Base-by-base conservation (phyloP, 35 echinoderm and acorn worm species). In the Nesometra sesokonis region DNA sequence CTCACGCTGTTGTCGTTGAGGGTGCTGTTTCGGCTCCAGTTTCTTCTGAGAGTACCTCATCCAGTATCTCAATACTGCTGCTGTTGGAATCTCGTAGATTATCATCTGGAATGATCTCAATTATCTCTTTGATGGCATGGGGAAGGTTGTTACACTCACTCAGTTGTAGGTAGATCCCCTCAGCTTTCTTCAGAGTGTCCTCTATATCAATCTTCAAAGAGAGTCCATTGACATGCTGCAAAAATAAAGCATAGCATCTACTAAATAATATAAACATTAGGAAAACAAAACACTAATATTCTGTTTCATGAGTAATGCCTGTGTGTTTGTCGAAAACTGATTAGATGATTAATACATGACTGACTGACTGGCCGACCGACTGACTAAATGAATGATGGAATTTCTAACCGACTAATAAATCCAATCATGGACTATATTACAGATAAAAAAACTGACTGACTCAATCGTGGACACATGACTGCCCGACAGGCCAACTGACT, bases 201-300 rank as follows among this genome's bases (percentile, higher is more conserved):
- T 92, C 93, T 3, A 89, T 85, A 30, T 94, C 90, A 30, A 99
- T 89, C 23, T 84, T 52, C 32, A 88, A 79, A 9, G 96, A 91
- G 0, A 99, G 88, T 30, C 94, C 96, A 88, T 99, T 99, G 0
- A 99, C 81, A 77, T 99, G 88, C 96, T 99, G 89, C 23, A n/a
- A n/a, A 85, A 31, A 15, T n/a, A 40, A 87, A 0, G 31, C 31
- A 88, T 7, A 43, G n/a, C n/a, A n/a, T n/a, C n/a, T n/a, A n/a
- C n/a, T n/a, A n/a, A n/a, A n/a, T n/a, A n/a, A n/a, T n/a, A n/a
- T n/a, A n/a, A n/a, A n/a, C n/a, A n/a, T n/a, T n/a, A n/a, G n/a
- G n/a, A n/a, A n/a, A n/a, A n/a, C n/a, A n/a, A n/a, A n/a, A n/a
- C n/a, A n/a, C n/a, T n/a, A n/a, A n/a, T n/a, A n/a, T n/a, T n/a